Conservation (phyloP, 2,888 invertebrate species). For the Drosophila neotestacea region DNA sequence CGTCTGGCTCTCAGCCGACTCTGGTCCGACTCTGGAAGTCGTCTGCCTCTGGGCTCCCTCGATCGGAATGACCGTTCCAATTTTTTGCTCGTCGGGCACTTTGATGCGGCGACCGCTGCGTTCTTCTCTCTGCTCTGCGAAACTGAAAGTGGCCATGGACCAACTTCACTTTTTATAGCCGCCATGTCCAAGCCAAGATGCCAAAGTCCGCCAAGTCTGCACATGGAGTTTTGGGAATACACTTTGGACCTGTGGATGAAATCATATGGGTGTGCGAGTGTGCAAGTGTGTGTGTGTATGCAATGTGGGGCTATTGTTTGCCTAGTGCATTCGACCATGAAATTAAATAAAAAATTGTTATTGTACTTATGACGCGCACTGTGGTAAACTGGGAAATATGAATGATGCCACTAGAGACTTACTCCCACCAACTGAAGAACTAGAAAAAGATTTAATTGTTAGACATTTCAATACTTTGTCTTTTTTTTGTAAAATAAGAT, state of each 20-base stretch:
- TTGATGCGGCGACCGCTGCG: constrained; percentile 60
- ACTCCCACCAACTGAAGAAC: constrained; percentile 7
- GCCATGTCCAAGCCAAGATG: constrained; percentile 27
- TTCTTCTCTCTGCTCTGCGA: constrained; percentile 63
- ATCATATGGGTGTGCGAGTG: constrained; percentile 17
- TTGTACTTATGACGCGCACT: constrained; percentile 34
- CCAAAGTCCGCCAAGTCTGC: constrained; percentile 16
- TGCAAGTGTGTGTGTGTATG: constrained; percentile 16
- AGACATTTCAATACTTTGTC: background rate
- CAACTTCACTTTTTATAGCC: constrained; percentile 80
- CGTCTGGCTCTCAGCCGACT: background rate
- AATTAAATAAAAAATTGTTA: constrained; percentile 80
- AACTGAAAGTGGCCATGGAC: constrained; percentile 80
- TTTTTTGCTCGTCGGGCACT: constrained; percentile 58
- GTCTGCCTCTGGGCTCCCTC: constrained; percentile 40
- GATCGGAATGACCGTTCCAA: constrained; percentile 62
- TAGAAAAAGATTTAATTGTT: constrained; percentile 3
- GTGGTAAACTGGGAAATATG: constrained; percentile 64
- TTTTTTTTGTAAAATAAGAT: background rate
- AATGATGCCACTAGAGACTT: constrained; percentile 10
- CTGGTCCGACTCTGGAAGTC: background rate
- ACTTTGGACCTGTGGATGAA: constrained; percentile 48
- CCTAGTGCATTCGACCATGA: constrained; percentile 80
- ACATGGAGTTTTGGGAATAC: constrained; percentile 72
- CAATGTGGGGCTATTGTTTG: constrained; percentile 72